Conservation (phyloP, 2,888 invertebrate genomes). For the Cyaniris semiargus region DNA sequence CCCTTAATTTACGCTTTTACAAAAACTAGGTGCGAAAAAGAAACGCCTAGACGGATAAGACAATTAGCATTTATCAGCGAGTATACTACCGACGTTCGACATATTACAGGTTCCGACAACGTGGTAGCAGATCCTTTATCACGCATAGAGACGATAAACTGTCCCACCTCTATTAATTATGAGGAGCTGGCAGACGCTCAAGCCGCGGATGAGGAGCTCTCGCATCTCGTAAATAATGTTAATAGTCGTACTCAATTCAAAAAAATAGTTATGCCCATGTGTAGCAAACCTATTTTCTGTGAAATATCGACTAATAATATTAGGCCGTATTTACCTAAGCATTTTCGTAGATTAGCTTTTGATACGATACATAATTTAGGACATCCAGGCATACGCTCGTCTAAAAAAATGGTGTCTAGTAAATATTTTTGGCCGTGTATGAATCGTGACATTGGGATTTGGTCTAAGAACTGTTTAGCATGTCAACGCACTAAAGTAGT, state of each 20-base stretch:
- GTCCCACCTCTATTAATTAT: slow-evolving; percentile 4
- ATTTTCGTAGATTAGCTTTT: slow-evolving; percentile 17
- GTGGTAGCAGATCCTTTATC: slow-evolving; percentile 29
- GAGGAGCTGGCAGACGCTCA: slow-evolving; percentile 8
- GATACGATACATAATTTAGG: slow-evolving; percentile 9
- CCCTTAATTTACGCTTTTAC: background rate
- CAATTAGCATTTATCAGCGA: slow-evolving; percentile 28
- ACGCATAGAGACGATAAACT: too few relatives aligned
- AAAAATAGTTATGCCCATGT: slow-evolving; percentile 1
- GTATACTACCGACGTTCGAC: too few relatives aligned
- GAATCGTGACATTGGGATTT: slow-evolving; percentile 31
- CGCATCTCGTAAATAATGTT: background rate
- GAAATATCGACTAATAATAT: slow-evolving; percentile 1
- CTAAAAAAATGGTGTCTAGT: background rate
- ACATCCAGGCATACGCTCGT: slow-evolving; percentile 19
- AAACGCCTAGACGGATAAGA: slow-evolving; percentile 22
- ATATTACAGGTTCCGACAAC: slow-evolving; percentile 4
- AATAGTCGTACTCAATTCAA: background rate
- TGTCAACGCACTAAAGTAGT: slow-evolving; percentile 34
- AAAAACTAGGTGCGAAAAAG: background rate
- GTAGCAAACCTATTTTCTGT: slow-evolving; percentile 12
- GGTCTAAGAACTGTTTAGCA: slow-evolving; percentile 31
- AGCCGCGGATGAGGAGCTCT: background rate
- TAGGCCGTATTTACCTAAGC: background rate
- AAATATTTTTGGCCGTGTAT: slow-evolving; percentile 23